These are phyloP conservation scores for Drosophila rubida DNA, from an alignment of 2,888 invertebrate genomes.

Conservation along the genomic window DNA sequence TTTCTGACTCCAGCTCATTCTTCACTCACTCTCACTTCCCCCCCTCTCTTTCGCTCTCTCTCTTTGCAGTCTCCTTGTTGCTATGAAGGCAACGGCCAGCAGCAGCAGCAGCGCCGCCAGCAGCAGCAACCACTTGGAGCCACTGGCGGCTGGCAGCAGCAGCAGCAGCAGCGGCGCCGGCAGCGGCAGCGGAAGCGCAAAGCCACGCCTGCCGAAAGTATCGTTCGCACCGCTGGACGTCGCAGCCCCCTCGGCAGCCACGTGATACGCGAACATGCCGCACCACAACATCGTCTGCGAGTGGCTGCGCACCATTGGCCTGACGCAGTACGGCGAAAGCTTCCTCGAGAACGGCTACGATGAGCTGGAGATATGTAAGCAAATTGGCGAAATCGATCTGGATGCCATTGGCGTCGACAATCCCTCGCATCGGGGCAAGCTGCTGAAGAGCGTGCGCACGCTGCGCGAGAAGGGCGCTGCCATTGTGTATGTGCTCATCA, in stretches of 20 bases:
- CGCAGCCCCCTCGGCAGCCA: conserved; percentile 64
- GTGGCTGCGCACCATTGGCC: conserved; percentile 95
- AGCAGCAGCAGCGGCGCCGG: conserved; percentile 36
- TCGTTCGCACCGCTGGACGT: conserved; percentile 82
- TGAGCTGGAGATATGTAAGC: conserved; percentile 98
- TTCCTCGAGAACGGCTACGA: conserved; percentile 98
- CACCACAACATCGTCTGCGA: conserved; percentile 93
- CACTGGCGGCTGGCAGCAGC: conserved; percentile 60
- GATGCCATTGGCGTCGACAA: conserved; percentile 97
- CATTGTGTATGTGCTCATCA: conserved; percentile 96
- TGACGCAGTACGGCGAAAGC: conserved; percentile 95
- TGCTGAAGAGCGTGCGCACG: conserved; percentile 93
- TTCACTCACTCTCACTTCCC: not conserved
- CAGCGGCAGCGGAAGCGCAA: conserved; percentile 48
- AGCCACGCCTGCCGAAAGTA: conserved; percentile 78
- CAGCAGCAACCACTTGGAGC: conserved; percentile 53
- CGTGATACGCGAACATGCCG: conserved; percentile 83
- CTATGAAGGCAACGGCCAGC: conserved; percentile 82
- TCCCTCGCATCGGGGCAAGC: conserved; percentile 91
- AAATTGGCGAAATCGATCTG: conserved; percentile 96
- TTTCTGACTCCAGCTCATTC: conserved; percentile 7
- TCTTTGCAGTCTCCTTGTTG: conserved; percentile 60
- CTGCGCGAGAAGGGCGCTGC: conserved; percentile 96
- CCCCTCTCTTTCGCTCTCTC: no score
- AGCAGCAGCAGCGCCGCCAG: conserved; percentile 61